Evolutionary conservation across 2,888 invertebrate species (phyloP).

Genomic region (Oxystoma pomonae): DNA sequence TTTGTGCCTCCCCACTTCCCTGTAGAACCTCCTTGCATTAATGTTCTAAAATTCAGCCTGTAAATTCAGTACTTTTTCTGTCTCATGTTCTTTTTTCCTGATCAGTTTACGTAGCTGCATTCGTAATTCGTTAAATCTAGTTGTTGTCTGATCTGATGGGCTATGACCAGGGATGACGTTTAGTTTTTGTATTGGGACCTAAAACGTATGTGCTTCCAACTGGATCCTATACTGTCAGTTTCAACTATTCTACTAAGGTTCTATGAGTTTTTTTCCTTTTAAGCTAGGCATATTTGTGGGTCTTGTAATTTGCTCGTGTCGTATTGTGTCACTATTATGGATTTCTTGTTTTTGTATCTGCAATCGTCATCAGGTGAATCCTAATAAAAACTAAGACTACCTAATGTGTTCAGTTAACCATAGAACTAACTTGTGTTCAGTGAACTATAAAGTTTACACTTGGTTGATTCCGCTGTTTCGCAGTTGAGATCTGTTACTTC

Average conservation of each 20-base stretch:
- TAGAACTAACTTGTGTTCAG: too few species aligned
- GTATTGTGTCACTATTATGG: neutral
- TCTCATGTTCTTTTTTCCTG: neutral
- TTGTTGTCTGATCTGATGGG: neutral
- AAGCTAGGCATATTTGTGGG: neutral
- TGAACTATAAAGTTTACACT: too few species aligned
- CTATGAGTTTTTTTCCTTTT: neutral
- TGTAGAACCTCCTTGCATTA: neutral
- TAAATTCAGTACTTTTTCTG: neutral
- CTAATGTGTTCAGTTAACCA: too few species aligned
- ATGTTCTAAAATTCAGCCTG: neutral
- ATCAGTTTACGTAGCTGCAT: neutral
- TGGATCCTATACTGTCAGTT: neutral
- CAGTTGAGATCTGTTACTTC: too few species aligned
- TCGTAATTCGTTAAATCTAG: neutral
- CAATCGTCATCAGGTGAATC: too few species aligned
- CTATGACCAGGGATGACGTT: neutral
- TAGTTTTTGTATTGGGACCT: neutral
- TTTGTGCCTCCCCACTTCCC: neutral
- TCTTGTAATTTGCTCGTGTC: neutral
- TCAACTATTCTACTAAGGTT: neutral
- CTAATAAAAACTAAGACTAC: too few species aligned
- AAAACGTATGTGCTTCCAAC: neutral
- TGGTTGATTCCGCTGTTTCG: too few species aligned
- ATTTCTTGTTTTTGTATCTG: neutral